Conservation (phyloP, 1,140 invertebrate species). For the Cryptotermes secundus region DNA sequence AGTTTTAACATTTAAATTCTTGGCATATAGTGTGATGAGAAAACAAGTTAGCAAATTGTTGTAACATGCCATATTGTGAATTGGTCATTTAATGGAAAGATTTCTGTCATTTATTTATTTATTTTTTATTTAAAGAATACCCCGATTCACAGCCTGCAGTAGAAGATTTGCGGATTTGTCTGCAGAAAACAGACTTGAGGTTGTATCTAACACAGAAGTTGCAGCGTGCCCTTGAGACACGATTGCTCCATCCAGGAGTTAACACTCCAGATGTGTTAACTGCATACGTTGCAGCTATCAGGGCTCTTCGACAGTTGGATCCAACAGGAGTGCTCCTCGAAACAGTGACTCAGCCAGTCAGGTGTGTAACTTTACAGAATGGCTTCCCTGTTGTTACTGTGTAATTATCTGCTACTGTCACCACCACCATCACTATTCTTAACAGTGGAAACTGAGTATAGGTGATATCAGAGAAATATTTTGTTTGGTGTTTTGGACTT, state of each 20-base stretch:
- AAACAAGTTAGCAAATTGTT: too few relatives aligned
- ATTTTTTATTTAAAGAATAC: too few relatives aligned
- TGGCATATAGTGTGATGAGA: too few relatives aligned
- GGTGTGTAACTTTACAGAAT: slow-evolving; percentile 46
- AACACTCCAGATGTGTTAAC: slow-evolving; percentile 97
- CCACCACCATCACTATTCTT: background rate
- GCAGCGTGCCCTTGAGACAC: slow-evolving; percentile 74
- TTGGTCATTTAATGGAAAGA: too few relatives aligned
- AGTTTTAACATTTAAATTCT: too few relatives aligned
- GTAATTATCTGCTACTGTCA: background rate
- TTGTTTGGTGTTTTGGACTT: too few relatives aligned
- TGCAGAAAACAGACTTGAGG: slow-evolving; percentile 82
- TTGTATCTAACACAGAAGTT: slow-evolving; percentile 73
- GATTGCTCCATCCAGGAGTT: slow-evolving; percentile 89
- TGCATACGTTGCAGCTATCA: slow-evolving; percentile 94
- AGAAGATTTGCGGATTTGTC: slow-evolving; percentile 83
- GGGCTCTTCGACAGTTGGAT: slow-evolving; percentile 87
- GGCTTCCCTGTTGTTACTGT: background rate
- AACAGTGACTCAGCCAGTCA: slow-evolving; percentile 91
- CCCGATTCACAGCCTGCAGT: slow-evolving; percentile 93
- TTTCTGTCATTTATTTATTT: slow-evolving; percentile 34
- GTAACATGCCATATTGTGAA: too few relatives aligned
- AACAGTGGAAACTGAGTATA: too few relatives aligned
- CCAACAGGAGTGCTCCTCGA: slow-evolving; percentile 91
- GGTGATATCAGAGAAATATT: too few relatives aligned